Conservation (phyloP, 2,888 invertebrate genomes). For the Diadegma fenestrale region DNA sequence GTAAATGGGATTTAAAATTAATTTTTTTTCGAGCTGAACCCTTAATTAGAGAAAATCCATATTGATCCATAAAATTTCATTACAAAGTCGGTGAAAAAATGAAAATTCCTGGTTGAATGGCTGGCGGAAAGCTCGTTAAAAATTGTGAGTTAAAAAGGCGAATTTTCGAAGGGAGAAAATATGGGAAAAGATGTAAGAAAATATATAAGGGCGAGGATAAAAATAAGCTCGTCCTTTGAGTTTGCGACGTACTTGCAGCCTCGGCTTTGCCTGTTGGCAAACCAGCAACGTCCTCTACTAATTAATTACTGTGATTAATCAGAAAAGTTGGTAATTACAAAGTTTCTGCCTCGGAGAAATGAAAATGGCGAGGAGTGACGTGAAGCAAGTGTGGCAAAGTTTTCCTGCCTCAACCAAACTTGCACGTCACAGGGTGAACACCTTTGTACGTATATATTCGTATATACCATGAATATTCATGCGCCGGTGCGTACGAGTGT, state of each 20-base stretch:
- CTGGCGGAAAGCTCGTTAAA: background rate
- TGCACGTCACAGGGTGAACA: slow-evolving; percentile 8
- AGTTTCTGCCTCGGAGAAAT: slow-evolving; percentile 86
- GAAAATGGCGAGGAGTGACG: slow-evolving; percentile 84
- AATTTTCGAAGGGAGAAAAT: slow-evolving; percentile 15
- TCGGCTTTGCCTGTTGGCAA: slow-evolving; percentile 13
- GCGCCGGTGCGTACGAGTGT: background rate
- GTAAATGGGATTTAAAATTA: no score
- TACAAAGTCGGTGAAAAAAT: no score
- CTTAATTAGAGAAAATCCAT: no score
- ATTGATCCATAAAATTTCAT: no score
- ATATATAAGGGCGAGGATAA: slow-evolving; percentile 24
- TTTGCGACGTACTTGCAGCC: slow-evolving; percentile 19
- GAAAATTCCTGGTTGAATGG: slow-evolving; percentile 16
- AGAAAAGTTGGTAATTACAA: slow-evolving; percentile 88
- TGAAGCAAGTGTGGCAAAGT: slow-evolving; percentile 61
- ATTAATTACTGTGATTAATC: slow-evolving; percentile 88
- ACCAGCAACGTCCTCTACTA: slow-evolving; percentile 81
- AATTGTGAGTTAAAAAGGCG: background rate
- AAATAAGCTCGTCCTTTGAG: slow-evolving; percentile 65
- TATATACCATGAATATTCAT: no score
- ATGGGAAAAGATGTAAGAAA: slow-evolving; percentile 17
- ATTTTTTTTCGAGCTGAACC: no score
- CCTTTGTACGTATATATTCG: no score
- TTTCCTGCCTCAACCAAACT: slow-evolving; percentile 40